Base-by-base conservation (phyloP, 2,797 vertebrate genomes). In the Arrhamphus sclerolepis region DNA sequence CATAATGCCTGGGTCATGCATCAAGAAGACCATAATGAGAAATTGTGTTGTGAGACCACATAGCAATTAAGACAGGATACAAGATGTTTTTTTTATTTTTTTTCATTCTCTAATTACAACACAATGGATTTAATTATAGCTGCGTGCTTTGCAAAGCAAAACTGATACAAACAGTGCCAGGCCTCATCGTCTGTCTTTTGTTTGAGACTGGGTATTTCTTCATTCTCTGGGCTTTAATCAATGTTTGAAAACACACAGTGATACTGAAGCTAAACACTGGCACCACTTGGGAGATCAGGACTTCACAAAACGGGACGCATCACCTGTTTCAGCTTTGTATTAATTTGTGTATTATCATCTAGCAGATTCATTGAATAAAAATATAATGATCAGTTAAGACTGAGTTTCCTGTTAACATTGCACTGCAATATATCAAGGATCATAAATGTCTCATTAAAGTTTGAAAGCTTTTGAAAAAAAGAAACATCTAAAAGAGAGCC, bases 111-210 rank as follows among this genome's bases (percentile, higher is more conserved):
- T 80, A 88, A 85, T 91, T 87, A 83, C 83, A 83, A 84, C 81
- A 86, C 87, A 89, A 85, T 88, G 77, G 78, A 76, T 89, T 89
- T 89, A 87, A 89, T 92, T 89, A 89, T 57, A 68, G 76, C 62
- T 13, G 47, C 66, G 20, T 72, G 74, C 77, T 79, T 74, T 57
- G 70, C 64, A 66, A 59, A 75, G 75, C 70, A 58, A 56, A 72
- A 31, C 66, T 26, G 61, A 61, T 54, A 53, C 41, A 29, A 59
- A 71, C 49, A 38, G 65, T 43, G 57, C 61, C 56, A 18, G 48
- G 61, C 74, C 68, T 62, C 56, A 85, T 83, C 17, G 55, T 73
- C 51, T 53, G 52, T 76, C 77, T 77, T 84, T 82, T 82, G 71
- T 83, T 77, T 31, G 43, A 16, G 64, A 75, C 56, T 52, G 41